Percentiles rank a stretch among this genome's conserved stretches.
phyloP scores from a whole-genome alignment of 35 echinoderm and acorn worm genomes.

The Lytechinus variegatus region DNA sequence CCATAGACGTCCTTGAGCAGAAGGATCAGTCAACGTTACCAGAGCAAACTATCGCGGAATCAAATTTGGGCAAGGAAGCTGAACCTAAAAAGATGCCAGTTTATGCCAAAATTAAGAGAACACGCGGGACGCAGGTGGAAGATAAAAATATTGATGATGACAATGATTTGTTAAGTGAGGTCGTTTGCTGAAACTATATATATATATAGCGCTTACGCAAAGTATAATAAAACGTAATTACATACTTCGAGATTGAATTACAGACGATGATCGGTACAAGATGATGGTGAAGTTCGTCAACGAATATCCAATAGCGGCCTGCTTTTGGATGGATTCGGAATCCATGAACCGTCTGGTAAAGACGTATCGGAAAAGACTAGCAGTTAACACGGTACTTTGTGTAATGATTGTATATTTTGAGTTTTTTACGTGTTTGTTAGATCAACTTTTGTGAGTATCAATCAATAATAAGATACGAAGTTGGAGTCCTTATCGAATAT shows the following conservation, averaged over 20 bases:
- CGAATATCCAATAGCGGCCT: neutral
- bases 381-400: neutral
- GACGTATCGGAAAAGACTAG: neutral
- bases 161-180: neutral
- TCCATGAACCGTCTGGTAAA: neutral
- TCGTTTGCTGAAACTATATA: neutral
- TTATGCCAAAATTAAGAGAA: conserved; percentile 21
- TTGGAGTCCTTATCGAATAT: neutral
- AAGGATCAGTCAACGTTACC: neutral
- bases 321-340: neutral
- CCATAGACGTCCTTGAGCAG: conserved; percentile 60
- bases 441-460: neutral
- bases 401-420: neutral
- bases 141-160: conserved; percentile 16
- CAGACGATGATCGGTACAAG: neutral
- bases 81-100: neutral
- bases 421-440: neutral
- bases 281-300: neutral
- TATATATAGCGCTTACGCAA: neutral
- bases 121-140: conserved; percentile 15
- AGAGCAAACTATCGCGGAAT: neutral
- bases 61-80: neutral
- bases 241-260: too few species aligned
- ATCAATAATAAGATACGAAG: neutral
- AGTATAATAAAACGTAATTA: neutral